Evolutionary conservation across 1,140 invertebrate genomes (phyloP).

Genomic region (Platyscapa corneri): DNA sequence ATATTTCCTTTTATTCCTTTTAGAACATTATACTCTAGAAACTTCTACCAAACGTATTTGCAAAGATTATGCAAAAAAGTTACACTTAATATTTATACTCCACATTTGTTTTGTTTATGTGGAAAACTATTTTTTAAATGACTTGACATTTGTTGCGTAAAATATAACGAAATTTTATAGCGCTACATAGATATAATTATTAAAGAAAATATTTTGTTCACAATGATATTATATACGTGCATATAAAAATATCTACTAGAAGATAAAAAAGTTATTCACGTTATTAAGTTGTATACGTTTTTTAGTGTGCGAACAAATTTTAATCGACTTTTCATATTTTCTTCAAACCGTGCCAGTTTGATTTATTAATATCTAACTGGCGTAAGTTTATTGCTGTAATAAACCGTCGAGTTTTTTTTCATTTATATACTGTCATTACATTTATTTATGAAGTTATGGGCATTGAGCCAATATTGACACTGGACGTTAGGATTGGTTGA

Average conservation of each 20-base stretch:
- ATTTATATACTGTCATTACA: slow-evolving; percentile 7
- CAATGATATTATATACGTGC: not conserved
- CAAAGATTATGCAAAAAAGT: not conserved
- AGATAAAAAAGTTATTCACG: not conserved
- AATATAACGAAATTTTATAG: slow-evolving; percentile 14
- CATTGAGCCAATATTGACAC: slow-evolving; percentile 38
- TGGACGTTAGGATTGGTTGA: slow-evolving; percentile 10
- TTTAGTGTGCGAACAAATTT: slow-evolving; percentile 14
- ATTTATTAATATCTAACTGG: slow-evolving; percentile 20
- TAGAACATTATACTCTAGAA: not conserved
- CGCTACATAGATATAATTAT: slow-evolving; percentile 11
- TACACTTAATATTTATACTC: not conserved
- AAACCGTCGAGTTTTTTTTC: slow-evolving; percentile 14
- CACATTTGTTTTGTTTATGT: not conserved
- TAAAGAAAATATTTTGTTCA: slow-evolving; percentile 1
- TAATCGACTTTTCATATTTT: slow-evolving; percentile 15
- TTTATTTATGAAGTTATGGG: slow-evolving; percentile 28
- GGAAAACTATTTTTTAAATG: not conserved
- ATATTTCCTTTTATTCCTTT: not conserved
- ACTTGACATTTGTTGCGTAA: not conserved
- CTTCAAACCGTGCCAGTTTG: slow-evolving; percentile 27
- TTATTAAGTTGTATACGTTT: slow-evolving; percentile 14
- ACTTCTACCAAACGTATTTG: not conserved
- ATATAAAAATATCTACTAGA: not conserved
- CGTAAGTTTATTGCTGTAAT: slow-evolving; percentile 21